Evolutionary conservation across 2,797 vertebrate species (phyloP).

Genomic region (Sebastes glaucus): DNA sequence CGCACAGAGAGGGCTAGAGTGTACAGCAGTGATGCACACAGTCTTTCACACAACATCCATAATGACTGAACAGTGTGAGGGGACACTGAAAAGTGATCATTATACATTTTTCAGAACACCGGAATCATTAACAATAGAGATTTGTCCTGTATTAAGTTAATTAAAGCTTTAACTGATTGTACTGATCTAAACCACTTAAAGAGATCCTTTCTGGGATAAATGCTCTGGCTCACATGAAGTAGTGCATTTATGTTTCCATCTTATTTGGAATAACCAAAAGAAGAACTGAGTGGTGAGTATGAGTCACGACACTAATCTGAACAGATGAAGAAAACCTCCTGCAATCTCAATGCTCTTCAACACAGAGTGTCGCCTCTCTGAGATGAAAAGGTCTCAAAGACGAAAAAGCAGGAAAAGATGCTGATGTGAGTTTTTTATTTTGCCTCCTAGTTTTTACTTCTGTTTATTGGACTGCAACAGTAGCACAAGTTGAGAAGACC

Average conservation of each 20-base stretch:
- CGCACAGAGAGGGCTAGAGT: constrained; percentile 1
- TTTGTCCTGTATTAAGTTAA: not conserved
- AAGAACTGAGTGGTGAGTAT: too few relatives aligned
- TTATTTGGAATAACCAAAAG: not conserved
- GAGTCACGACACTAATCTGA: not conserved
- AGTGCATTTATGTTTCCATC: not conserved
- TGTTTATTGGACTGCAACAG: not conserved
- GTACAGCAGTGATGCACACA: not conserved
- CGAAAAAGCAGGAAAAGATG: not conserved
- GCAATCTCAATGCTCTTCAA: not conserved
- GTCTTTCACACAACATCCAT: not conserved
- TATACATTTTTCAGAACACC: not conserved
- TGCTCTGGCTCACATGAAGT: not conserved
- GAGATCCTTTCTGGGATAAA: not conserved
- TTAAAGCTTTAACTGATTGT: not conserved
- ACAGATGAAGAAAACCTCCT: not conserved
- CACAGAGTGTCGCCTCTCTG: not conserved
- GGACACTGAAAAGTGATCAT: not conserved
- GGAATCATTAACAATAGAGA: not conserved
- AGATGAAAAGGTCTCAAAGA: not conserved
- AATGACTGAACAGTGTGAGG: not conserved
- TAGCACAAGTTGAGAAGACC: not conserved
- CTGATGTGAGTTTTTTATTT: not conserved
- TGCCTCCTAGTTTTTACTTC: not conserved
- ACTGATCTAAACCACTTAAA: not conserved